phyloP scores from a whole-genome alignment of 1,140 invertebrate species.

The Chrysopa pallens region DNA sequence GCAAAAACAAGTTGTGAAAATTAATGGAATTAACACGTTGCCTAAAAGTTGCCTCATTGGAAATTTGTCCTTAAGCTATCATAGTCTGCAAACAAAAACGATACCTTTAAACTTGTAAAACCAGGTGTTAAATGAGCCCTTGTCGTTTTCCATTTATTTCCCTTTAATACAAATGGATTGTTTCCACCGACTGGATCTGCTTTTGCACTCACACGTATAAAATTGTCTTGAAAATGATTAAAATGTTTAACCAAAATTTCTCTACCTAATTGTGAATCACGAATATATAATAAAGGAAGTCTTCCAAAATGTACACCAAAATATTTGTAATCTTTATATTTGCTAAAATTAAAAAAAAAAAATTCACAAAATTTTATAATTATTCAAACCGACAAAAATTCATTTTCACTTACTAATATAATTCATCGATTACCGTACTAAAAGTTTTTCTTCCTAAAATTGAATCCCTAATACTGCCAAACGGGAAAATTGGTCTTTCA shows the following conservation, averaged over 20 bases:
- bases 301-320: constrained; percentile 23
- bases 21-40: too few species aligned
- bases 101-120: constrained; percentile 18
- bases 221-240: constrained; percentile 23
- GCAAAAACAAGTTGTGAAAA: too few species aligned
- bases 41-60: too few species aligned
- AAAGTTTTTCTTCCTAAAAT: constrained; percentile 4
- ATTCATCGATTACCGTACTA: constrained; percentile 2
- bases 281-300: constrained; percentile 27
- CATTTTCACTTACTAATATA: constrained; percentile 6
- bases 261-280: constrained; percentile 33
- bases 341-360: not conserved
- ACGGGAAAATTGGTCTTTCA: constrained; percentile 6
- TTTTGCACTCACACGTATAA: constrained; percentile 14
- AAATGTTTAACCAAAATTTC: constrained; percentile 31
- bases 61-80: too few species aligned
- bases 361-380: too few species aligned
- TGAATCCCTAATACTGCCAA: constrained; percentile 8
- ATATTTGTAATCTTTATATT: constrained; percentile 6
- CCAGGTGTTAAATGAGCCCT: constrained; percentile 19
- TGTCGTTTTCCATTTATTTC: constrained; percentile 21
- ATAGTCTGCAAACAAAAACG: too few species aligned
- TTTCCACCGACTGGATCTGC: constrained; percentile 20
- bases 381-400: not conserved
- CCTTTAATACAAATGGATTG: constrained; percentile 20